Percentiles rank a stretch among this genome's conserved stretches.
These are phyloP conservation scores for Drosophila cardini DNA, from an alignment of 1,140 invertebrate species.

Conservation along the genomic window DNA sequence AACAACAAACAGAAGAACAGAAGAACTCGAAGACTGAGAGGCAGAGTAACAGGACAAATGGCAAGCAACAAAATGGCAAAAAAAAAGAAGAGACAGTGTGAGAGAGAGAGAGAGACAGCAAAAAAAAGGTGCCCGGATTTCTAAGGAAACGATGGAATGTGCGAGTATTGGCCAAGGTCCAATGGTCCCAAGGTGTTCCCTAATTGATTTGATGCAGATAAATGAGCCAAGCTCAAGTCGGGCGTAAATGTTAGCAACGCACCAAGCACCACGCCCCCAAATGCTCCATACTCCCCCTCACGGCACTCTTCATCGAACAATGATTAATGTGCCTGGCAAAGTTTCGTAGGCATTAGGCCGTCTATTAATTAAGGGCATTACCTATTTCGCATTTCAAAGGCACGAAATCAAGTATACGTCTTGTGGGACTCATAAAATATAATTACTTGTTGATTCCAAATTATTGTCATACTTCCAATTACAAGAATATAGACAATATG, in stretches of 20 bases:
- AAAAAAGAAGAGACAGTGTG: no score
- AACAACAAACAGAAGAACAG: neutral
- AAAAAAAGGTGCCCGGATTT: slow-evolving; percentile 39
- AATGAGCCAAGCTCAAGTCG: slow-evolving; percentile 63
- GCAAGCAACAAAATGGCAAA: slow-evolving; percentile 5
- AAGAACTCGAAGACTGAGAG: no score
- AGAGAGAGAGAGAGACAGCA: slow-evolving; percentile 38
- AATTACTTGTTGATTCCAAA: slow-evolving; percentile 77
- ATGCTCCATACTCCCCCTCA: neutral
- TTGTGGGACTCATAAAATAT: slow-evolving; percentile 21
- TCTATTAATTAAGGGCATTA: slow-evolving; percentile 34
- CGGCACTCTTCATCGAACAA: slow-evolving; percentile 60
- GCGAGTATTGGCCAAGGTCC: slow-evolving; percentile 23
- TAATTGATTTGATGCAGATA: slow-evolving; percentile 83
- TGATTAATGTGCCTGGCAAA: slow-evolving; percentile 66
- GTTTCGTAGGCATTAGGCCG: slow-evolving; percentile 27
- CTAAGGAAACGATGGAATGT: slow-evolving; percentile 36
- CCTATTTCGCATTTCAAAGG: slow-evolving; percentile 1
- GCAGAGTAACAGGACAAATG: slow-evolving; percentile 13
- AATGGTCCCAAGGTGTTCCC: slow-evolving; percentile 64
- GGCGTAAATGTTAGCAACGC: slow-evolving; percentile 1
- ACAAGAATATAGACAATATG: neutral
- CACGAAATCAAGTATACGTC: neutral
- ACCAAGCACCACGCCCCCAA: no score
- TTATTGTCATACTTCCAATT: slow-evolving; percentile 37